Conservation (phyloP, 2,113 vertebrate species). For the Elaphurus davidianus region DNA sequence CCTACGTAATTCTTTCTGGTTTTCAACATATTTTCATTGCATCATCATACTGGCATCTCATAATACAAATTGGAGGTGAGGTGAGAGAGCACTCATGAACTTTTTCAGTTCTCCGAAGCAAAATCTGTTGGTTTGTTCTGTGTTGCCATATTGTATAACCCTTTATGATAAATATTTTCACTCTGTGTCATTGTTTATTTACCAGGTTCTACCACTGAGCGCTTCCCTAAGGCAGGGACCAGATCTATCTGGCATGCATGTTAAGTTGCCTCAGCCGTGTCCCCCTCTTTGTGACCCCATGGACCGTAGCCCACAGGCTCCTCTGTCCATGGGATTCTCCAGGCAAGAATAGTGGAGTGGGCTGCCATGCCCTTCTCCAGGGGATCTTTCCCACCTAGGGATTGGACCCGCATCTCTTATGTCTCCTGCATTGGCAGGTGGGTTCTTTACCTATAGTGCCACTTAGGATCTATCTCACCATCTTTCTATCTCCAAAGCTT, state of each 20-base stretch:
- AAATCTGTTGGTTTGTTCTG: not conserved
- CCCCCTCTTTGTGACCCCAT: not conserved
- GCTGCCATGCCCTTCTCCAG: not conserved
- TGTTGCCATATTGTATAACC: not conserved
- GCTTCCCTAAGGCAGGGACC: not conserved
- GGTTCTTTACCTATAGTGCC: not conserved
- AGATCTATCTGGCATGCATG: not conserved
- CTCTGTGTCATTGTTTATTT: not conserved
- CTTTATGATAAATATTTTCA: not conserved
- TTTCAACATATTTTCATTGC: not conserved
- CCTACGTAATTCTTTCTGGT: not conserved
- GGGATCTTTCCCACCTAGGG: not conserved
- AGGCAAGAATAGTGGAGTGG: not conserved
- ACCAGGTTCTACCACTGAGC: not conserved
- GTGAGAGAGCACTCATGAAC: not conserved
- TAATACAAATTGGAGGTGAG: not conserved
- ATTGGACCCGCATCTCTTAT: accelerated
- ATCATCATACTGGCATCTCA: not conserved
- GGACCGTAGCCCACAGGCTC: not conserved
- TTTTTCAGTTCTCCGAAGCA: not conserved
- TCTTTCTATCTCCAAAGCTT: not conserved
- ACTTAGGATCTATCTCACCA: not conserved
- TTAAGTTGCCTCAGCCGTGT: not conserved
- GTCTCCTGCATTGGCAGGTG: not conserved
- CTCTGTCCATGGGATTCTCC: not conserved